Evolutionary conservation across 2,888 invertebrate species (phyloP).

Genomic region (Drosophila phalerata): DNA sequence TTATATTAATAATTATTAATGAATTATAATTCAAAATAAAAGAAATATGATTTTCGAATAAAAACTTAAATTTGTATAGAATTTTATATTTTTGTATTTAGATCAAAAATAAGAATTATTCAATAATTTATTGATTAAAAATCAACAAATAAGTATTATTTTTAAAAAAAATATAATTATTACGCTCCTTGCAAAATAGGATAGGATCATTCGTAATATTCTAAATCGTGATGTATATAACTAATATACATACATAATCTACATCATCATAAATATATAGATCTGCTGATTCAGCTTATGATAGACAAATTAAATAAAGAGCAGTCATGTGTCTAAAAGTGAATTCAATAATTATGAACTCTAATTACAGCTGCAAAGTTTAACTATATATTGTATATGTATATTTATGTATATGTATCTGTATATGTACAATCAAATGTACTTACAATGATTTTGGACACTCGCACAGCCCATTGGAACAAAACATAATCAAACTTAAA

Average conservation of each 20-base stretch:
- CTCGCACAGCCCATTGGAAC: conserved; percentile 71
- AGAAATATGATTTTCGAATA: too few species aligned
- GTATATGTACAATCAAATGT: conserved; percentile 40
- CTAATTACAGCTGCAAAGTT: conserved; percentile 14
- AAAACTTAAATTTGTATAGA: too few species aligned
- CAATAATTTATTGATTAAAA: neutral
- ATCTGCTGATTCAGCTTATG: neutral
- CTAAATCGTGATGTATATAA: conserved; percentile 48
- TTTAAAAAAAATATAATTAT: neutral
- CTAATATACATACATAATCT: conserved; percentile 25
- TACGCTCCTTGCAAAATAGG: conserved; percentile 21
- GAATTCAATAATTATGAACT: conserved; percentile 20
- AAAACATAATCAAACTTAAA: conserved; percentile 42
- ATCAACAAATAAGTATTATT: neutral
- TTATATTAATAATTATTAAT: neutral
- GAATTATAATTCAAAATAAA: neutral
- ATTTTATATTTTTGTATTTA: neutral
- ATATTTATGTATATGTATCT: conserved; percentile 14
- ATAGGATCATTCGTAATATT: conserved; percentile 21
- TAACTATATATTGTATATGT: conserved; percentile 19
- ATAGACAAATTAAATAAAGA: conserved; percentile 1
- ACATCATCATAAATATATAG: conserved; percentile 1
- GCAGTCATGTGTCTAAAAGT: conserved; percentile 7
- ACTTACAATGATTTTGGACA: conserved; percentile 65
- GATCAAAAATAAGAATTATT: neutral